Conservation (phyloP, 1,140 invertebrate species). For the Pollicipes pollicipes region DNA sequence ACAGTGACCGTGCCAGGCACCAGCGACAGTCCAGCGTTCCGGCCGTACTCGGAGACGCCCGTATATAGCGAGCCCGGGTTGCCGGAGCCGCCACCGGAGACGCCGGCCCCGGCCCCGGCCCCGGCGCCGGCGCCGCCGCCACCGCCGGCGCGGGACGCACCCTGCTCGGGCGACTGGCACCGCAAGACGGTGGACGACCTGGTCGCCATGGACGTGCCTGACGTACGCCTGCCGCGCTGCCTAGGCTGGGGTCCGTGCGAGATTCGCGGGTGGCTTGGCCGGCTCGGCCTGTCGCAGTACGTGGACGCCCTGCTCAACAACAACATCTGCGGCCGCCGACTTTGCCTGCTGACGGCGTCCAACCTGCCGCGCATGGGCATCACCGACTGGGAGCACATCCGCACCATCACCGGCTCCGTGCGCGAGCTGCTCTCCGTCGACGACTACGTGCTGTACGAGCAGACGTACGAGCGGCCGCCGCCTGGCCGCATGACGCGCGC, state of each 20-base stretch:
- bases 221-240: slow-evolving; percentile 1
- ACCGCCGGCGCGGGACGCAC: neutral
- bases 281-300: neutral
- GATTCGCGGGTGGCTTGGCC: neutral
- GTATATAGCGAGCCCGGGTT: neutral
- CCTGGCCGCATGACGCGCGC: neutral
- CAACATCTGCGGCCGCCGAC: neutral
- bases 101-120: too few relatives aligned
- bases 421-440: neutral
- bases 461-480: neutral
- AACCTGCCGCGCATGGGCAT: slow-evolving; percentile 3
- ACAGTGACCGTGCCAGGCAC: neutral
- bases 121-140: neutral
- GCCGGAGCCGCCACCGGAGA: too few relatives aligned
- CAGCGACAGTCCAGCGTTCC: neutral
- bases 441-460: neutral
- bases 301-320: neutral
- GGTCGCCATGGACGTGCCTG: neutral
- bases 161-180: slow-evolving; percentile 3
- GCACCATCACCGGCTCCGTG: neutral
- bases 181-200: neutral
- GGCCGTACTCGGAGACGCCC: neutral
- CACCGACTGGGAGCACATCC: neutral
- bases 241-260: neutral
- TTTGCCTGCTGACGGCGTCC: neutral